These are phyloP conservation scores for Mesorhabditis spiculigera DNA, from an alignment of 2,888 invertebrate species.

Conservation along the genomic window DNA sequence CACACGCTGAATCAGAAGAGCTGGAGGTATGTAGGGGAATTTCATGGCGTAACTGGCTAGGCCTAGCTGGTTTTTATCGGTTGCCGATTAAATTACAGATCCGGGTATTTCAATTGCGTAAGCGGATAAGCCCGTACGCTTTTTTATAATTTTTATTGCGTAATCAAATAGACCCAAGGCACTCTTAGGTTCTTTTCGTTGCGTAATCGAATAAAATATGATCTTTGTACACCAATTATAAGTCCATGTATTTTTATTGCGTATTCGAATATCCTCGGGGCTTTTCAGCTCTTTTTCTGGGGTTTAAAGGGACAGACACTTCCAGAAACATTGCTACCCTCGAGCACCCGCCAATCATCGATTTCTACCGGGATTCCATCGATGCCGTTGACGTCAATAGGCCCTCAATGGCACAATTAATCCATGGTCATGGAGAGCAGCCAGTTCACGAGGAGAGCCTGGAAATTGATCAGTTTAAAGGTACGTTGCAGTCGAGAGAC, in stretches of 20 bases:
- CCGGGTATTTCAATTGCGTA: no score
- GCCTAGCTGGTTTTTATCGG: no score
- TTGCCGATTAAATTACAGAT: no score
- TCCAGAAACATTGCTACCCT: conserved; percentile 48
- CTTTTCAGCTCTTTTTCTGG: neutral
- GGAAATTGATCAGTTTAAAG: neutral
- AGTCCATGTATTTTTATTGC: no score
- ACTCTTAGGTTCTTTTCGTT: no score
- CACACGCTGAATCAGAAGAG: conserved; percentile 43
- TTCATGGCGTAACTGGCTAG: neutral
- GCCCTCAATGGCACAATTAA: conserved; percentile 54
- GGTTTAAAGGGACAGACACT: neutral
- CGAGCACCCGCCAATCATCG: conserved; percentile 61
- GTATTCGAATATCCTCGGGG: neutral
- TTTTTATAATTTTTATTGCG: no score
- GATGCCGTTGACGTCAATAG: conserved; percentile 35
- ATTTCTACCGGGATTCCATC: conserved; percentile 63
- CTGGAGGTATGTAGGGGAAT: conserved; percentile 31
- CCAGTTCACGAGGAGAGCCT: conserved; percentile 21
- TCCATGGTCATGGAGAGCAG: conserved; percentile 50
- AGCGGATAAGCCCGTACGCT: no score
- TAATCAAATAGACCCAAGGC: no score
- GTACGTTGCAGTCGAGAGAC: no score
- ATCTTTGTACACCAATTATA: no score
- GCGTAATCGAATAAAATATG: no score